Evolutionary conservation across 2,113 vertebrate species (phyloP).

Genomic region (Heterochromis multidens): DNA sequence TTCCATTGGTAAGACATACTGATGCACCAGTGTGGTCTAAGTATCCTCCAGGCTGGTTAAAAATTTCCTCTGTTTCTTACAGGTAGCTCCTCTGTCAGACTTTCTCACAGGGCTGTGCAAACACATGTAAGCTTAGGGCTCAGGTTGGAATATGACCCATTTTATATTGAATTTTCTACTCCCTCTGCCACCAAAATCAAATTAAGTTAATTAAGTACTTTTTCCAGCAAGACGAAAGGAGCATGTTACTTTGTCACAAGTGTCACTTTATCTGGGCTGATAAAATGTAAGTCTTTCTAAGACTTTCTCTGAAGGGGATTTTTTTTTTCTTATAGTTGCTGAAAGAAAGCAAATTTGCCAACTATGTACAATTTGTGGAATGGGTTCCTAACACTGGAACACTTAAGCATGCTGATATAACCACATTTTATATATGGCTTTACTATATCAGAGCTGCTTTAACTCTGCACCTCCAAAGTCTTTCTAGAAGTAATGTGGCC

Average conservation of each 20-base stretch:
- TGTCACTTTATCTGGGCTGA: not conserved
- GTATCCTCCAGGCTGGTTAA: not conserved
- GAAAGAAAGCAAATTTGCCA: not conserved
- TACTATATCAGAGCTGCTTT: not conserved
- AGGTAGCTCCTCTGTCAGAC: not conserved
- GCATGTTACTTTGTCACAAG: not conserved
- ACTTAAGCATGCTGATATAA: not conserved
- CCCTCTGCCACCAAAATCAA: not conserved
- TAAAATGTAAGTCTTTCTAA: not conserved
- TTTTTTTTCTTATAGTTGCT: not conserved
- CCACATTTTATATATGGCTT: not conserved
- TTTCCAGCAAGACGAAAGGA: not conserved
- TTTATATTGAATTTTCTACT: conserved; percentile 28
- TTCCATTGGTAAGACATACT: not conserved
- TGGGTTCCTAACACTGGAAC: not conserved
- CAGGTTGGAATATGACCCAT: not conserved
- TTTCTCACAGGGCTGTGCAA: not conserved
- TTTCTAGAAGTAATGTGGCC: not conserved
- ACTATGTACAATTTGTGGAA: not conserved
- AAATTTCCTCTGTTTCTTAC: not conserved
- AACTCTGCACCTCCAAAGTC: not conserved
- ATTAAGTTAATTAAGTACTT: conserved; percentile 20
- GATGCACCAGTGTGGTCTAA: conserved; percentile 5
- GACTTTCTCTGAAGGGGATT: not conserved
- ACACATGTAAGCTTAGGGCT: not conserved